phyloP scores from a whole-genome alignment of 2,888 invertebrate genomes.

The Eilema sororculum region DNA sequence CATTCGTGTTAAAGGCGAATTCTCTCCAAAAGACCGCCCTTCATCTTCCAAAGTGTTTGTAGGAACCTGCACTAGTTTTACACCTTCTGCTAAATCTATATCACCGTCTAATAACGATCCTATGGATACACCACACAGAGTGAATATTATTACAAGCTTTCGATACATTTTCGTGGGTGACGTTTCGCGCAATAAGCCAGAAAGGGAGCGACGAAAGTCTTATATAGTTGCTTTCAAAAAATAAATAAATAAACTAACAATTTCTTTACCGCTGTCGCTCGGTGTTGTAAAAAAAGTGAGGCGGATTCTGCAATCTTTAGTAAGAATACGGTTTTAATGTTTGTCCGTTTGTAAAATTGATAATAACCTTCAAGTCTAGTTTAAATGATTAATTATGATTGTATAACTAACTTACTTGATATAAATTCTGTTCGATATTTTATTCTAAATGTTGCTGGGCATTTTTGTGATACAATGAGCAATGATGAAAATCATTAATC shows the following conservation, averaged over 20 bases:
- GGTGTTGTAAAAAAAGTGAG: conserved; percentile 54
- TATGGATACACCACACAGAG: conserved; percentile 55
- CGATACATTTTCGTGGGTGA: conserved; percentile 76
- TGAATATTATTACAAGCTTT: conserved; percentile 53
- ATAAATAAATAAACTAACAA: conserved; percentile 71
- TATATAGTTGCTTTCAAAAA: conserved; percentile 85
- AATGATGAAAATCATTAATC: too few relatives aligned
- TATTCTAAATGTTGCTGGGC: too few relatives aligned
- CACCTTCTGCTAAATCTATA: conserved; percentile 88
- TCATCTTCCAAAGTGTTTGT: conserved; percentile 82
- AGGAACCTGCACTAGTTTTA: conserved; percentile 87
- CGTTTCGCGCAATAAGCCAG: conserved; percentile 76
- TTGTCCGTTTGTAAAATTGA: conserved; percentile 31
- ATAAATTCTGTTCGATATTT: too few relatives aligned
- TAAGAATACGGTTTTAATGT: conserved; percentile 32
- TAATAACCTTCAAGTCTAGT: too few relatives aligned
- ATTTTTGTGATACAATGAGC: too few relatives aligned
- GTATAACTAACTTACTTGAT: too few relatives aligned
- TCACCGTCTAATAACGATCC: conserved; percentile 81
- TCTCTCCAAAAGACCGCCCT: conserved; percentile 81
- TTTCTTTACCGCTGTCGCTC: conserved; percentile 63
- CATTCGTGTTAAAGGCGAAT: conserved; percentile 86
- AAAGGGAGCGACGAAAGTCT: conserved; percentile 70
- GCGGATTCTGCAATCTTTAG: conserved; percentile 46
- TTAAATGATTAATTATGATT: too few relatives aligned